These are phyloP conservation scores for Polypterus bichir DNA, from an alignment of 2,113 vertebrate genomes.

Conservation along the genomic window DNA sequence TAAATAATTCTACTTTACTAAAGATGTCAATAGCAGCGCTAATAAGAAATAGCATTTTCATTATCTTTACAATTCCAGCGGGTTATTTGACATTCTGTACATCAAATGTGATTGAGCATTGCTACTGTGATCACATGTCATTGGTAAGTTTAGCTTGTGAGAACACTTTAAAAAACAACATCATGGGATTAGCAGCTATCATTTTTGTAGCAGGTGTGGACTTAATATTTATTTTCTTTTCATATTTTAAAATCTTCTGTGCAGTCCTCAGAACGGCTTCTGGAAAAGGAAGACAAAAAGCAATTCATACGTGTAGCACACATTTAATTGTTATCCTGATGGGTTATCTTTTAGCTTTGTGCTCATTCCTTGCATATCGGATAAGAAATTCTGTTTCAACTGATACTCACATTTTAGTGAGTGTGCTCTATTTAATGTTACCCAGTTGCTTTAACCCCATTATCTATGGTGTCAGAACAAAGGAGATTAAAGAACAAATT, in stretches of 20 bases:
- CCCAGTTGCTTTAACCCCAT: constrained; percentile 31
- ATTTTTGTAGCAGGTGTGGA: neutral
- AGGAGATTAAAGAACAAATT: constrained; percentile 27
- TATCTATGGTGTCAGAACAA: constrained; percentile 31
- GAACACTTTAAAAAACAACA: neutral
- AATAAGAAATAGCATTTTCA: constrained; percentile 8
- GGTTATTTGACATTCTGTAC: neutral
- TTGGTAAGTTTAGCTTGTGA: neutral
- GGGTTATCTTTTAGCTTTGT: neutral
- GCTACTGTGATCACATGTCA: constrained; percentile 2
- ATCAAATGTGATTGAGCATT: constrained; percentile 2
- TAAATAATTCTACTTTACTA: constrained; percentile 19
- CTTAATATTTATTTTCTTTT: neutral
- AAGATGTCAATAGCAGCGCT: constrained; percentile 22
- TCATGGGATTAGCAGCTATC: neutral
- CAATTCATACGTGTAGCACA: neutral
- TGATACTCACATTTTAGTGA: constrained; percentile 17
- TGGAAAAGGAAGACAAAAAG: constrained; percentile 2
- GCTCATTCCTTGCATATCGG: constrained; percentile 17
- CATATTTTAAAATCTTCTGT: neutral
- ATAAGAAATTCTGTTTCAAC: neutral
- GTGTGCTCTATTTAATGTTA: constrained; percentile 23
- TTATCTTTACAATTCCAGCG: neutral
- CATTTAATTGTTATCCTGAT: neutral
- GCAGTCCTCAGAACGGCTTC: neutral